Base-by-base conservation (phyloP, 2,113 vertebrate genomes). In the Dendrocopos noguchii region DNA sequence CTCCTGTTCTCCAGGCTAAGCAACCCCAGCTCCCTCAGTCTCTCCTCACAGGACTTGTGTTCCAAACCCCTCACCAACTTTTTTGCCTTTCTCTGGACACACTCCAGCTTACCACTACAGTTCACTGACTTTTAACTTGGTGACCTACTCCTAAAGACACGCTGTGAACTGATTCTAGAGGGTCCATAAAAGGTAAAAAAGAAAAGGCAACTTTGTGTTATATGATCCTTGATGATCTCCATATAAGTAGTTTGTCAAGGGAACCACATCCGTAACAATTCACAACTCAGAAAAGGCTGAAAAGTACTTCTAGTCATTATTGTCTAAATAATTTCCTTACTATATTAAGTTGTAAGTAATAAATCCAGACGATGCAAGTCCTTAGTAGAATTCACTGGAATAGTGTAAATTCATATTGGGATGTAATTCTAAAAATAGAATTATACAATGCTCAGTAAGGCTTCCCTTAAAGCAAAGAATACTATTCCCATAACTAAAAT, bases 371-470 rank as follows among this genome's bases (percentile, higher is more conserved):
- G 59, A 90, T 55, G 52, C 53, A 68, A 84, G 67, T 79, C 68
- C 31, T 78, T 84, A 64, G 64, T 74, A 91, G 63, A 94, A 90
- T 47, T 78, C 70, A 71, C 4, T 57, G 55, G 39, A 93, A 72
- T 87, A 84, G 27, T 42, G 16, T 68, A 88, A 82, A 93, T 50
- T 73, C 52, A 56, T 53, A 84, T 28, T n/a, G 47, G 92, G 15
- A 66, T 36, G 44, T 47, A 80, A 29, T 92, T 94, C 64, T 84
- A 87, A 91, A 95, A 94, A 84, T 76, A 82, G 87, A 89, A 80
- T 63, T 81, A 72, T 44, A 70, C 73, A 75, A 92, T 80, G 12
- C 31, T 84, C 68, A 87, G 44, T 52, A 91, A 82, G 84, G 67
- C 47, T 87, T 84, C 36, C 47, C 53, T 91, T 89, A 56, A 80